These are phyloP conservation scores for Sprattus sprattus DNA, from an alignment of 2,113 vertebrate species.

Conservation along the genomic window DNA sequence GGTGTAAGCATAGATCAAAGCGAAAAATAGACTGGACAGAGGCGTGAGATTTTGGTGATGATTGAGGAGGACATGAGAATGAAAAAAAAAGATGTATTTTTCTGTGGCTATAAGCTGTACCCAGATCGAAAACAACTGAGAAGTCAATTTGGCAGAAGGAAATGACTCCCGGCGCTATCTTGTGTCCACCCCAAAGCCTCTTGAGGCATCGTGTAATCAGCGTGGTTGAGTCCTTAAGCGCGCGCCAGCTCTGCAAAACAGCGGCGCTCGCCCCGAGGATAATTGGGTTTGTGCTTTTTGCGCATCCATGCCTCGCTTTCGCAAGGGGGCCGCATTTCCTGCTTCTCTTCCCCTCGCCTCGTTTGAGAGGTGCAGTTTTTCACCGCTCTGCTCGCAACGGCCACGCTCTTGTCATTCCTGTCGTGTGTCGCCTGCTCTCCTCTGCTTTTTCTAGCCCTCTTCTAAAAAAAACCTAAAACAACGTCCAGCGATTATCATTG, in stretches of 20 bases:
- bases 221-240: constrained; percentile 57
- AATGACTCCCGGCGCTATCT: constrained; percentile 64
- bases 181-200: constrained; percentile 60
- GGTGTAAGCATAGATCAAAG: constrained; percentile 24
- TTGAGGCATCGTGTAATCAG: constrained; percentile 65
- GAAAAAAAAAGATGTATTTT: constrained; percentile 53
- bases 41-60: constrained; percentile 36
- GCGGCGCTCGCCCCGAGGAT: constrained; percentile 62
- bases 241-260: constrained; percentile 62
- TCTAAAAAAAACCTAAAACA: constrained; percentile 19
- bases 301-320: constrained; percentile 42
- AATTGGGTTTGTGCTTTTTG: constrained; percentile 61
- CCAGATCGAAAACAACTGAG: constrained; percentile 58
- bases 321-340: constrained; percentile 45
- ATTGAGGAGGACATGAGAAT: constrained; percentile 44
- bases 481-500: too few species aligned
- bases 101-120: constrained; percentile 46
- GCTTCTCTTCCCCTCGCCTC: constrained; percentile 41
- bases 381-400: constrained; percentile 58
- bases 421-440: constrained; percentile 38
- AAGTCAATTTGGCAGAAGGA: constrained; percentile 61
- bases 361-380: constrained; percentile 65
- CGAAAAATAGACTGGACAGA: not conserved
- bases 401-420: constrained; percentile 62
- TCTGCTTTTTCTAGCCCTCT: constrained; percentile 37